Evolutionary conservation across 1,140 invertebrate species (phyloP).

Genomic region (Forficula auricularia): DNA sequence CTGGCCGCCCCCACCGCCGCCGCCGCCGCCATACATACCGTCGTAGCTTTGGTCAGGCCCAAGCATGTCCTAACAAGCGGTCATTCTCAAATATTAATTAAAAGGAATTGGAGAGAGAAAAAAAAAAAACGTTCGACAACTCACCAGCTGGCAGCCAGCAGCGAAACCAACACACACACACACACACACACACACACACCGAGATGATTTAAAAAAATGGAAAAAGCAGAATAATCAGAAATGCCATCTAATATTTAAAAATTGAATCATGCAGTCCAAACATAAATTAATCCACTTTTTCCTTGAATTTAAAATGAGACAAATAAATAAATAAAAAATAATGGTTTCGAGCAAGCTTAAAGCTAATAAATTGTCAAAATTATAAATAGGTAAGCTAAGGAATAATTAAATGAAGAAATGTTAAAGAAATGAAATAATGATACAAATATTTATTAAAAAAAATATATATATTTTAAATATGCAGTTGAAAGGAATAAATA

Average conservation of each 20-base stretch:
- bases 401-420: too few species aligned
- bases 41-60: slow-evolving; percentile 82
- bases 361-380: too few species aligned
- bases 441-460: not conserved
- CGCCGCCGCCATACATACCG: slow-evolving; percentile 69
- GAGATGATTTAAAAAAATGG: not conserved
- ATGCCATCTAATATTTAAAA: too few species aligned
- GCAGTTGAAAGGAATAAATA: too few species aligned
- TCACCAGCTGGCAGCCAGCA: not conserved
- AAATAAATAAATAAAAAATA: slow-evolving; percentile 3
- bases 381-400: too few species aligned
- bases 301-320: slow-evolving; percentile 8
- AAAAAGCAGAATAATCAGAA: too few species aligned
- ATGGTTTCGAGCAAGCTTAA: not conserved
- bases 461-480: too few species aligned
- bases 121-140: slow-evolving; percentile 4
- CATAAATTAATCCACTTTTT: too few species aligned
- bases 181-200: not conserved
- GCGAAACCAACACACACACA: not conserved
- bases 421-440: not conserved
- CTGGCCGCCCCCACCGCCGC: slow-evolving; percentile 77
- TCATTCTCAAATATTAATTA: slow-evolving; percentile 7
- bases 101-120: not conserved
- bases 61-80: slow-evolving; percentile 63
- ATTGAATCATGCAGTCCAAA: too few species aligned